A percentile compares a stretch with the other conserved stretches of the same genome.
Evolutionary conservation across 2,888 invertebrate species (phyloP).

Genomic region (Acanthosoma haemorrhoidale): DNA sequence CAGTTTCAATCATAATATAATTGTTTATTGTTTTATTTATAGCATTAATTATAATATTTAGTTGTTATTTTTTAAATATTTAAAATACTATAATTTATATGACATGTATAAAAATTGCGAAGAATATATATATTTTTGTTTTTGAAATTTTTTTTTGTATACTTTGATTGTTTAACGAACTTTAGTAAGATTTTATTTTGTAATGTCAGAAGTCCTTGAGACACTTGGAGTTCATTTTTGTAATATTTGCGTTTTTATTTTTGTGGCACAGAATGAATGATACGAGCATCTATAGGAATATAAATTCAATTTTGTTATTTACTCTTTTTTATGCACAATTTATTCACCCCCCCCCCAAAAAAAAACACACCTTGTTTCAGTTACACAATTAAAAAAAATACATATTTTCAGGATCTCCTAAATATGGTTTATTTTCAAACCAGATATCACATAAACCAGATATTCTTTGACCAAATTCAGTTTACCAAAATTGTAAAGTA

Average conservation of each 20-base stretch:
- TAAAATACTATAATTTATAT: neutral
- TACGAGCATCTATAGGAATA: too few relatives aligned
- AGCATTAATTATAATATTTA: neutral
- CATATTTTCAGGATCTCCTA: too few relatives aligned
- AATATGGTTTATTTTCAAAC: too few relatives aligned
- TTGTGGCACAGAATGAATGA: neutral
- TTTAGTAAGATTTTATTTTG: neutral
- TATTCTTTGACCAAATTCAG: too few relatives aligned
- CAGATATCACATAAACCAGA: too few relatives aligned
- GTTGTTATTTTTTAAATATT: neutral
- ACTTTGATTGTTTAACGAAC: neutral
- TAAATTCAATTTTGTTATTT: too few relatives aligned
- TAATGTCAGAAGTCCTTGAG: neutral
- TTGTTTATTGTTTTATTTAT: slow-evolving; percentile 20
- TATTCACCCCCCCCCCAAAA: too few relatives aligned
- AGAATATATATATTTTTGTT: neutral
- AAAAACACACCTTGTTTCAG: too few relatives aligned
- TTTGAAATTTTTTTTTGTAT: neutral
- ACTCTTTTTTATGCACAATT: too few relatives aligned
- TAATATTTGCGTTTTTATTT: neutral
- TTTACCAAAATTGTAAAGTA: too few relatives aligned
- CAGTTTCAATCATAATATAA: slow-evolving; percentile 1
- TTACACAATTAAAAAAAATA: too few relatives aligned
- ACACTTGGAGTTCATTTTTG: neutral
- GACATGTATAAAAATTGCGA: neutral